phyloP scores from a whole-genome alignment of 2,113 vertebrate genomes.

The Aegypius monachus region DNA sequence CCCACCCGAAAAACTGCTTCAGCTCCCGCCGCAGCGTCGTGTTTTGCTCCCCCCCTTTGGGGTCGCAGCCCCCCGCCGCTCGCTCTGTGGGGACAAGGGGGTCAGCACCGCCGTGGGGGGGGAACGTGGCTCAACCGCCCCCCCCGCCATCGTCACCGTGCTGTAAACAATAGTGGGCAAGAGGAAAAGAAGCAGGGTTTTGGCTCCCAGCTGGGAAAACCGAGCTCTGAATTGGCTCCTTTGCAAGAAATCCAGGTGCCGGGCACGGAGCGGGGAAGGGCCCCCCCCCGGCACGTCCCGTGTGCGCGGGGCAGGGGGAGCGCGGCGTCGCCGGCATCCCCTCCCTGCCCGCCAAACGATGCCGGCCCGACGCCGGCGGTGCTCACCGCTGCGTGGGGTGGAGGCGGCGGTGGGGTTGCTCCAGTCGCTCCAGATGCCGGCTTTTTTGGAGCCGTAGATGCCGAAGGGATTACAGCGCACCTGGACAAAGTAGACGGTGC shows the following conservation, averaged over 20 bases:
- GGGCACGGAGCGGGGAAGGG: constrained; percentile 24
- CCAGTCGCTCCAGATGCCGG: constrained; percentile 97
- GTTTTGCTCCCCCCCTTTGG: constrained; percentile 90
- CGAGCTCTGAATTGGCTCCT: constrained; percentile 53
- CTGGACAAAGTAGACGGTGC: constrained; percentile 97
- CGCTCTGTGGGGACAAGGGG: constrained; percentile 65
- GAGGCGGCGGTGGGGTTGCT: constrained; percentile 94
- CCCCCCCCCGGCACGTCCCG: background rate
- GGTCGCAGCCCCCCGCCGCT: constrained; percentile 85
- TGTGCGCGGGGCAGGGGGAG: background rate
- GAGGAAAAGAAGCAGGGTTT: background rate
- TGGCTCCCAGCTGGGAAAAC: constrained; percentile 40
- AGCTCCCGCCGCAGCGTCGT: constrained; percentile 91
- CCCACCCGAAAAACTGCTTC: constrained; percentile 98
- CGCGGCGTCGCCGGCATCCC: background rate
- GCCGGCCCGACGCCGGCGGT: fast-evolving
- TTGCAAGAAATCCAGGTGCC: constrained; percentile 67
- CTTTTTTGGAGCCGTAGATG: constrained; percentile 94
- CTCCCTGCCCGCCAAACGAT: fast-evolving
- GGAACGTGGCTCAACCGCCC: fast-evolving
- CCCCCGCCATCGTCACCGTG: background rate
- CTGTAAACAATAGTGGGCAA: fast-evolving
- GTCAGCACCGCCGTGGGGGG: background rate
- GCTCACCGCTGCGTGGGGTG: constrained; percentile 91
- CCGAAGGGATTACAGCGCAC: constrained; percentile 96